Evolutionary conservation across 2,113 vertebrate genomes (phyloP).

Genomic region (Oxyura jamaicensis): DNA sequence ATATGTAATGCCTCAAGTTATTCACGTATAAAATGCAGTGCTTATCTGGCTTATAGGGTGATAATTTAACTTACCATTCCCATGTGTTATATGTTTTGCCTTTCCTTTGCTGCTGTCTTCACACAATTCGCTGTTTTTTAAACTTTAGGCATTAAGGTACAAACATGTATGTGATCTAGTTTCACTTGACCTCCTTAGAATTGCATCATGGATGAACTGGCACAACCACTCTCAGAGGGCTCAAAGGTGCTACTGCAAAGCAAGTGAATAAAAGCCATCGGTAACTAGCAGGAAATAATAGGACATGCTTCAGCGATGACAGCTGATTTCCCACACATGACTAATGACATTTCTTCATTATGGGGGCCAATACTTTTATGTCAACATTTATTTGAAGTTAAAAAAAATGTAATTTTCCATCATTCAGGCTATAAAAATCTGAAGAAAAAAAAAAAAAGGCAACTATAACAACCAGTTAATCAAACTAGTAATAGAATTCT

Average conservation of each 20-base stretch:
- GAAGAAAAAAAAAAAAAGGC: background rate
- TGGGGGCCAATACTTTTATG: background rate
- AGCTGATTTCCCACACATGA: background rate
- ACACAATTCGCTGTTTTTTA: background rate
- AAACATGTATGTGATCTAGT: background rate
- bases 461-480: background rate
- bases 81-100: background rate
- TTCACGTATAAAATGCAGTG: background rate
- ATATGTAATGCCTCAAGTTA: background rate
- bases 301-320: background rate
- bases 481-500: background rate
- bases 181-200: conserved; percentile 14
- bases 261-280: background rate
- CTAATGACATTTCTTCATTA: background rate
- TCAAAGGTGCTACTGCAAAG: conserved; percentile 10
- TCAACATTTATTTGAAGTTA: background rate
- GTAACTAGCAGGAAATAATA: background rate
- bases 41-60: background rate
- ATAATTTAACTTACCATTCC: conserved; percentile 5
- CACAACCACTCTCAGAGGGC: background rate
- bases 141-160: background rate
- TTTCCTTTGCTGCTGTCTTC: background rate
- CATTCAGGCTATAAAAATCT: background rate
- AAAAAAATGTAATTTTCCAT: background rate
- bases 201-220: background rate